phyloP scores from a whole-genome alignment of 2,888 invertebrate species.

The Monopis laevigella region DNA sequence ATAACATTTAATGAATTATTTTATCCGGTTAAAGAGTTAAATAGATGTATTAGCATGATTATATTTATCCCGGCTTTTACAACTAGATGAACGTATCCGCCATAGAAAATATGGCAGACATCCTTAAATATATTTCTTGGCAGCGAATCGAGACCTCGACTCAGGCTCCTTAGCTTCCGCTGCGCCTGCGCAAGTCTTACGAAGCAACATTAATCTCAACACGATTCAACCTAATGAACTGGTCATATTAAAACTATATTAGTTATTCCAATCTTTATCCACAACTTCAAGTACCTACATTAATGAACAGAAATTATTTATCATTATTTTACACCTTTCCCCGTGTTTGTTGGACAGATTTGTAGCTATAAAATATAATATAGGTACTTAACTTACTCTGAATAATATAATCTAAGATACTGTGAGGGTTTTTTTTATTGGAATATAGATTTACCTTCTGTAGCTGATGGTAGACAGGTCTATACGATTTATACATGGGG shows the following conservation, averaged over 20 bases:
- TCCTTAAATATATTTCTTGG: constrained; percentile 25
- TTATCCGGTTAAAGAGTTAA: constrained; percentile 1
- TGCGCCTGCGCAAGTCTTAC: too few relatives aligned
- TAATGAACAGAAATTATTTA: constrained; percentile 5
- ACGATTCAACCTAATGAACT: constrained; percentile 28
- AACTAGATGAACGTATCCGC: constrained; percentile 25
- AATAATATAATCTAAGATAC: too few relatives aligned
- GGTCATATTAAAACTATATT: constrained; percentile 24
- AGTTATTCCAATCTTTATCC: constrained; percentile 4
- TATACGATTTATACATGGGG: too few relatives aligned
- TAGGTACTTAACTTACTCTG: too few relatives aligned
- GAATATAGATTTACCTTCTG: too few relatives aligned
- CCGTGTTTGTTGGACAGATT: too few relatives aligned
- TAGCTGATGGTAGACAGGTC: too few relatives aligned
- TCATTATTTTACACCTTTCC: too few relatives aligned
- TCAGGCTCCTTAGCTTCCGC: constrained; percentile 11
- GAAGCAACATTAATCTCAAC: constrained; percentile 25
- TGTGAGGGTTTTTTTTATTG: too few relatives aligned
- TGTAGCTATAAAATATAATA: too few relatives aligned
- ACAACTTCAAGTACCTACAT: not conserved
- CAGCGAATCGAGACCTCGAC: constrained; percentile 13
- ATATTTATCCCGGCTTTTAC: not conserved
- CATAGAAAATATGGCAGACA: constrained; percentile 23
- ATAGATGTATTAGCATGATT: too few relatives aligned
- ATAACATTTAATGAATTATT: not conserved